Evolutionary conservation across 2,113 vertebrate genomes (phyloP), one percentile per base, ranked within the genome.

Genomic region (Nothocercus nigrocapillus): DNA sequence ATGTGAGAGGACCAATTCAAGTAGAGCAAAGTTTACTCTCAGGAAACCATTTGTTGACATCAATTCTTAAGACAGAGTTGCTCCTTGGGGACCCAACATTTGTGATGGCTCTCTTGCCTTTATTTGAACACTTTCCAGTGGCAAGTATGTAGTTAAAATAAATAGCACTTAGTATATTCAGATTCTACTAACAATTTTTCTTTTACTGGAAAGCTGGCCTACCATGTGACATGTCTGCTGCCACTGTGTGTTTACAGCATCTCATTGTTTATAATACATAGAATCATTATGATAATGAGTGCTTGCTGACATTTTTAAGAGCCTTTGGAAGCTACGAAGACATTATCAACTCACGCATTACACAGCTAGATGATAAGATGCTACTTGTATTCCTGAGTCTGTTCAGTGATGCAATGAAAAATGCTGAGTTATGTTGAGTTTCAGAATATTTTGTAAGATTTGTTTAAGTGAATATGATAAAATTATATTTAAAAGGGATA

Each of bases 361-460:
- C 53, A 89, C 92, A 91, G 10, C 28, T 93, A 73, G 54, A 47
- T 83, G 38, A 28, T 61, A 83, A 59, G 44, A 25, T 83, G 49
- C 7, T n/a, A 42, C 82, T 91, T 91, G n/a, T 63, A 75, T 91
- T 94, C 73, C 40, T 62, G 20, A n/a, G 82, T 44, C 53, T 85
- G 6, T 91, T 62, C 64, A 25, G 85, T 94, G 58, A 70, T 56
- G 64, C 9, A 42, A 69, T 81, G 40, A 53, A 80, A 90, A 95
- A 88, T 47, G 42, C 36, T 34, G 24, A 54, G 2, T 36, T 72
- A 13, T 66, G 45, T 68, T 74, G 11, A 42, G 73, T 90, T 94
- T 94, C 30, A 74, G 53, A 88, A 32, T 77, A 62, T 75, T 89
- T 88, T 81, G 62, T 44, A 58, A 89, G 64, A 75, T 94, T 58